Evolutionary conservation across 2,888 invertebrate genomes (phyloP), one percentile per base, ranked within the genome.

Genomic region (Ceriagrion tenellum): DNA sequence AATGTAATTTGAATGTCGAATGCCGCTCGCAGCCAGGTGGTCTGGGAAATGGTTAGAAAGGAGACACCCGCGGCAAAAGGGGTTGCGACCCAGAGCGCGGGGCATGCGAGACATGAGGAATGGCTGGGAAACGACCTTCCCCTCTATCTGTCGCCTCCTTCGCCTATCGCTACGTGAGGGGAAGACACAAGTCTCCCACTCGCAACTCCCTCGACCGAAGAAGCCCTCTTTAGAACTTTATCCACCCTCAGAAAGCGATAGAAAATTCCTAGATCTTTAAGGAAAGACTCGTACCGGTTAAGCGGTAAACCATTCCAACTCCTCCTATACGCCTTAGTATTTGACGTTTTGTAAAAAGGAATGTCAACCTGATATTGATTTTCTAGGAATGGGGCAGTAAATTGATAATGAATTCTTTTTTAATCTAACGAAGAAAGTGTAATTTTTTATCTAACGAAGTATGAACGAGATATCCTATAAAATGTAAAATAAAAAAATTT

Each of bases 1-100:
- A 81, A 35, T 81, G 81, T 81, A 81, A 81, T 81, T 35, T 81
- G 81, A 81, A 81, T 81, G 81, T 81, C 81, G 81, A 35, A 81
- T 35, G 35, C 81, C 35, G 81, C 35, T 18, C 69, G 26, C 69
- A 2, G 35, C 81, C 81, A 81, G 81, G 81, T 81, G 81, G 81
- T n/a, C 81, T 26, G 26, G 69, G 69, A 59, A n/a, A 69, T 26
- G 26, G 81, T 81, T n/a, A 35, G 69, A 69, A n/a, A n/a, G 35
- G 74, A 30, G 30, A 23, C 13, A 12, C 69, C 26, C 35, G 30
- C 74, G 13, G 30, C 13, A 16, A 16, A 35, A 35, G 35, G 81
- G 81, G 81, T 81, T 81, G 81, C 16, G 81, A 81, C 81, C 69
- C 26, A 35, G 30, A 35, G 30, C 16, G 16, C 3, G 30, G 81